These are phyloP conservation scores for Etheostoma perlongum DNA, from an alignment of 2,797 vertebrate genomes.

Conservation along the genomic window DNA sequence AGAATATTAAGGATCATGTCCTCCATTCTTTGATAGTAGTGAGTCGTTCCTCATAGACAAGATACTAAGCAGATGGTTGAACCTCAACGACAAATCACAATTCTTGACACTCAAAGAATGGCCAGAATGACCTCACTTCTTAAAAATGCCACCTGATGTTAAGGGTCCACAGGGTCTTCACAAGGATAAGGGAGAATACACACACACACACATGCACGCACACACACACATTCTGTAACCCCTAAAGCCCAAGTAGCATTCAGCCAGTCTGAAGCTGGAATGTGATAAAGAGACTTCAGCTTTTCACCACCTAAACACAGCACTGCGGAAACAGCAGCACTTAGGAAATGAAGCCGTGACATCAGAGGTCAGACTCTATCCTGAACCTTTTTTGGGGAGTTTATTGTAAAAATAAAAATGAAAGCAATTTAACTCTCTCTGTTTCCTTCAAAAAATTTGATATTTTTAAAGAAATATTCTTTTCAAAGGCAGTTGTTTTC, in stretches of 20 bases:
- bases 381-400: background rate
- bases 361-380: conserved; percentile 41
- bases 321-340: background rate
- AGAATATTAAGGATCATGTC: background rate
- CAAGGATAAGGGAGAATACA: background rate
- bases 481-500: conserved; percentile 9
- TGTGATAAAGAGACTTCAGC: conserved; percentile 46
- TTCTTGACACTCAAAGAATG: background rate
- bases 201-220: too few relatives aligned
- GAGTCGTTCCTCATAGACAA: background rate
- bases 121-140: conserved; percentile 14
- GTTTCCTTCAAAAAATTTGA: background rate
- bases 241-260: conserved; percentile 36
- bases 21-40: background rate
- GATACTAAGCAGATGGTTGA: conserved; percentile 12
- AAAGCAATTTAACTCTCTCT: background rate
- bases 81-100: background rate
- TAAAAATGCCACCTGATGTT: background rate
- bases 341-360: conserved; percentile 27
- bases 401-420: background rate
- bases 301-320: conserved; percentile 39
- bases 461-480: conserved; percentile 18
- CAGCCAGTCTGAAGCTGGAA: conserved; percentile 40
- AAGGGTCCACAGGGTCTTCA: background rate
- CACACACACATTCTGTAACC: conserved; percentile 33